A percentile compares a stretch with the other conserved stretches of the same genome.
Evolutionary conservation across 2,797 vertebrate genomes (phyloP).

Genomic region (Tarsius wallacei): DNA sequence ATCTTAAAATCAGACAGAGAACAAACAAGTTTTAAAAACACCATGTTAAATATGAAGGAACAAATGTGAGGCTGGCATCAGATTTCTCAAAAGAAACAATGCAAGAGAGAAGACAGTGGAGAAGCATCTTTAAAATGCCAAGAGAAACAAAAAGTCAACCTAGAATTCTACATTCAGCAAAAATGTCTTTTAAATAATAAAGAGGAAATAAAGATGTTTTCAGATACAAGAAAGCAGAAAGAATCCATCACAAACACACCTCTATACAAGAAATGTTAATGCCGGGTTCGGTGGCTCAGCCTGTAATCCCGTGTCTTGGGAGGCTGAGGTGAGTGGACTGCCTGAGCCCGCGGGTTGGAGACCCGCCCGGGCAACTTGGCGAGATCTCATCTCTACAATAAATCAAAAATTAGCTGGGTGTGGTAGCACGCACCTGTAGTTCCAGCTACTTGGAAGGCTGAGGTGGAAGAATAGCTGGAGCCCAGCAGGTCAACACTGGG

Average conservation of each 20-base stretch:
- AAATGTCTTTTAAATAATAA: not conserved
- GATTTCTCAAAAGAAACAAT: not conserved
- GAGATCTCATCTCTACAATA: no score
- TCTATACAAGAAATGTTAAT: no score
- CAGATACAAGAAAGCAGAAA: not conserved
- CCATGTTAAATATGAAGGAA: not conserved
- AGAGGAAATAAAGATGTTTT: not conserved
- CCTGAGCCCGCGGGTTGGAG: no score
- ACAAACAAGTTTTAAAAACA: not conserved
- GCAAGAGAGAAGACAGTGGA: not conserved
- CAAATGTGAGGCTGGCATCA: not conserved
- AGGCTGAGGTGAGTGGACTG: no score
- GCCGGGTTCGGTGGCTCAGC: no score
- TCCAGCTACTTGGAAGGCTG: no score
- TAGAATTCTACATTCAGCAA: not conserved
- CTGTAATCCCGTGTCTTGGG: no score
- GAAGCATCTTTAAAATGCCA: not conserved
- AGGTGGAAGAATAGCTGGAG: no score
- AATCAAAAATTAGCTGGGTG: no score
- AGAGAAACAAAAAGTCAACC: not conserved
- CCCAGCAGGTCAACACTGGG: no score
- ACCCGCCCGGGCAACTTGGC: no score
- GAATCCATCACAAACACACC: not conserved
- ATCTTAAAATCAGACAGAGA: not conserved
- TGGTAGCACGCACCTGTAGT: no score